Percentiles rank a stretch among this genome's conserved stretches.
Conservation (phyloP, 2,888 invertebrate species). For the Drosophila prolongata region DNA sequence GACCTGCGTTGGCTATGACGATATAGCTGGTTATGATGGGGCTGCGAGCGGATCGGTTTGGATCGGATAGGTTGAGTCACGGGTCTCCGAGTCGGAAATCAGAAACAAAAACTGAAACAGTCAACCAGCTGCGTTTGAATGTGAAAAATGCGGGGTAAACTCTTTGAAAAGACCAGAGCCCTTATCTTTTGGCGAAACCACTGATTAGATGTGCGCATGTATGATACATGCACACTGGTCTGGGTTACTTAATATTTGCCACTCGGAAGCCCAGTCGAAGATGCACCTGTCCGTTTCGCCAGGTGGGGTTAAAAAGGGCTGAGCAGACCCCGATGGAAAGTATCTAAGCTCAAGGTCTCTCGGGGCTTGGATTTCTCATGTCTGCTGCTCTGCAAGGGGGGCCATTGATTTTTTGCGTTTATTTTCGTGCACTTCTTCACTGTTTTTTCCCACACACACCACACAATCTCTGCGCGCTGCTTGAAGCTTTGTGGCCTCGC, state of each 20-base stretch:
- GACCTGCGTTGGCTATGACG: slow-evolving; percentile 35
- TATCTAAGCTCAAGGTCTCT: slow-evolving; percentile 60
- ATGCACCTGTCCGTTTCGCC: slow-evolving; percentile 72
- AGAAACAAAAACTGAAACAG: slow-evolving; percentile 19
- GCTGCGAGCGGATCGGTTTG: slow-evolving; percentile 12
- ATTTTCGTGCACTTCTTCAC: slow-evolving; percentile 45
- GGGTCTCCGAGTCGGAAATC: slow-evolving; percentile 33
- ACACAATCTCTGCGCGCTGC: slow-evolving; percentile 27
- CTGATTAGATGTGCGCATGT: slow-evolving; percentile 67
- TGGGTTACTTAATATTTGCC: slow-evolving; percentile 15
- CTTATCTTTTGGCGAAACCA: slow-evolving; percentile 71
- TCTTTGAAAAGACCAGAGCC: slow-evolving; percentile 28
- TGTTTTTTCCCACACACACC: slow-evolving; percentile 24
- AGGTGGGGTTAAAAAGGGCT: slow-evolving; percentile 70
- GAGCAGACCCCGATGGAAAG: slow-evolving; percentile 53
- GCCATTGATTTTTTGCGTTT: slow-evolving; percentile 65
- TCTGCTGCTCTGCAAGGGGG: not conserved
- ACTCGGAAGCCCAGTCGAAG: slow-evolving; percentile 7
- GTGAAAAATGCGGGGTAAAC: slow-evolving; percentile 13
- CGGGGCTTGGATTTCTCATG: slow-evolving; percentile 1
- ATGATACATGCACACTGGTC: slow-evolving; percentile 19
- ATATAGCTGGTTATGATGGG: slow-evolving; percentile 41
- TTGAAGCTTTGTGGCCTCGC: slow-evolving; percentile 4
- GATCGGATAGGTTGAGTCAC: slow-evolving; percentile 64
- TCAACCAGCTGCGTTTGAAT: slow-evolving; percentile 34